phyloP scores from a whole-genome alignment of 2,113 vertebrate species.

The Morone chrysops region DNA sequence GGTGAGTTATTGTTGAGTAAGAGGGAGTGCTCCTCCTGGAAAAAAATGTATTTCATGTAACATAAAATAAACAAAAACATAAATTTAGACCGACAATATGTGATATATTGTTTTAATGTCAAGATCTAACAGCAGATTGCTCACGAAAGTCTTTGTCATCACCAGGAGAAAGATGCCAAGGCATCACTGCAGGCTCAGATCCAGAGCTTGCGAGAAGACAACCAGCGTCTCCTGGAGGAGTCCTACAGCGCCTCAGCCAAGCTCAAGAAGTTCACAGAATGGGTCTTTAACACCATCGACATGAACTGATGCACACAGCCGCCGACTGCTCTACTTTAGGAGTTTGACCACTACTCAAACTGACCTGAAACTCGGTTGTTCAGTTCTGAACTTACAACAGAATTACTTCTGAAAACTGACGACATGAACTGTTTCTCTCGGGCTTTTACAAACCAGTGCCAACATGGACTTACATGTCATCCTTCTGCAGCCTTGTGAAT shows the following conservation, averaged over 20 bases:
- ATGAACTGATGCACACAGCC: constrained; percentile 88
- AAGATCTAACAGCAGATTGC: background rate
- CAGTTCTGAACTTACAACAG: constrained; percentile 21
- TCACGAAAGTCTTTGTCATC: constrained; percentile 17
- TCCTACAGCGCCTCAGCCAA: constrained; percentile 96
- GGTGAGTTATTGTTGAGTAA: constrained; percentile 77
- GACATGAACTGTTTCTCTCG: constrained; percentile 22
- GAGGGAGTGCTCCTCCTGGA: background rate
- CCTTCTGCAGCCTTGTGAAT: constrained; percentile 37
- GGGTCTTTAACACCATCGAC: constrained; percentile 99
- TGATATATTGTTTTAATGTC: background rate
- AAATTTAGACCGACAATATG: background rate
- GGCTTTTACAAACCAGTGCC: constrained; percentile 59
- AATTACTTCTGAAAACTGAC: background rate
- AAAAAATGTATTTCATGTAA: background rate
- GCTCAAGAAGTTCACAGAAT: constrained; percentile 98
- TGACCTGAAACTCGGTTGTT: constrained; percentile 26
- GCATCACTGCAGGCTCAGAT: constrained; percentile 92
- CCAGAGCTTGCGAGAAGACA: constrained; percentile 92
- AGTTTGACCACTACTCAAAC: constrained; percentile 58
- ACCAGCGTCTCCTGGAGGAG: constrained; percentile 94
- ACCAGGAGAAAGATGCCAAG: constrained; percentile 95
- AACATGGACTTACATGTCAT: constrained; percentile 45
- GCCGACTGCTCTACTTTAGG: constrained; percentile 29
- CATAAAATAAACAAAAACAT: background rate